Base-by-base conservation (phyloP, 1,140 invertebrate species). In the Caenorhabditis remanei region DNA sequence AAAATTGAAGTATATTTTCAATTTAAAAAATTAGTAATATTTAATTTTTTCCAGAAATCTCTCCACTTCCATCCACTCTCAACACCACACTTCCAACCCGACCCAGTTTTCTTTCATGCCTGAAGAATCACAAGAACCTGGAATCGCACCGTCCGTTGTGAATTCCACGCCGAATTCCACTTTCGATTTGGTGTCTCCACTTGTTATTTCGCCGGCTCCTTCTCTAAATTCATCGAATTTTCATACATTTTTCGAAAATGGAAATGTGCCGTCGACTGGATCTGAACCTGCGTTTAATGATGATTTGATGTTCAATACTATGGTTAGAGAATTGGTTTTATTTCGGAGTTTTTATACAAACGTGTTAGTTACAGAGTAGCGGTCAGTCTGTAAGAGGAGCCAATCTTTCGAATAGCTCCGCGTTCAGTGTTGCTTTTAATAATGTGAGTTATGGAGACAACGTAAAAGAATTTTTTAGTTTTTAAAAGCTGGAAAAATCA, bases 341-440 rank as follows among this genome's bases (percentile, higher is more conserved):
- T 46, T n/a, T 21, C 56, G 7, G 8, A 63, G 7, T 63, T 13
- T 21, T 11, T 24, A 32, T 11, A 63, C 5, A 19, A 7, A 21
- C 0, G 0, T 21, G 50, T 11, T 21, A 3, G 4, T 79, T 79
- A 21, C 71, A 79, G 71, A 79, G 71, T 41, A 79, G 46, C 53
- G 71, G 71, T 13, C 43, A 53, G 46, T 48, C 43, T 1, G 71
- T n/a, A 46, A 21, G 19, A 32, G 32, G 32, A 46, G 71, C 71
- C 21, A 79, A 79, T 46, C 21, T 40, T 7, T 79, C 71, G n/a
- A 41, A 79, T 24, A 50, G 46, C 5, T 79, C 71, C n/a, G 71
- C 71, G 4, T 79, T 79, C 46, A 79, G 71, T 50, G 46, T 50
- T 11, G 71, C 71, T 5, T 79, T 79, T 41, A 79, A 79, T 79